Evolutionary conservation across 2,113 vertebrate species (phyloP).

Genomic region (Rhynchomys soricoides): DNA sequence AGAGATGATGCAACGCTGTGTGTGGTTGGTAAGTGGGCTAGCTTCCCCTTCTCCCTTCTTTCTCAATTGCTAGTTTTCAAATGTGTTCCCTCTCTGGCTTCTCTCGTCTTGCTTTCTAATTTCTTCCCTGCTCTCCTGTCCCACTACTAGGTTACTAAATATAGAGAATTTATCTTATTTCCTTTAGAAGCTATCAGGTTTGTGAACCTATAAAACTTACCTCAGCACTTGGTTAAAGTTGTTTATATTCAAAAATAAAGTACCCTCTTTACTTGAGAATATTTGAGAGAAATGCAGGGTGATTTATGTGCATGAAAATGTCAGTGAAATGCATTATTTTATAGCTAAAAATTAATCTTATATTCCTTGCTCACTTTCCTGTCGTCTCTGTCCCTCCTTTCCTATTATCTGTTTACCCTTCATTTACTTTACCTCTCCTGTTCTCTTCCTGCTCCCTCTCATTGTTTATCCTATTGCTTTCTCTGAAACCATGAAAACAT

Average conservation of each 20-base stretch:
- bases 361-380: no score
- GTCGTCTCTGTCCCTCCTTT: no score
- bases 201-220: not conserved
- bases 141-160: not conserved
- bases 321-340: not conserved
- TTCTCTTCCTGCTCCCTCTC: not conserved
- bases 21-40: not conserved
- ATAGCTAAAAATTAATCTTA: not conserved
- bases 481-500: not conserved
- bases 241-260: not conserved
- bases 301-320: not conserved
- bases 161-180: not conserved
- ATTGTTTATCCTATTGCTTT: no score
- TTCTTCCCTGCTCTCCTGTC: not conserved
- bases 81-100: not conserved
- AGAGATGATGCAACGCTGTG: not conserved
- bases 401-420: not conserved
- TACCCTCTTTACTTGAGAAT: not conserved
- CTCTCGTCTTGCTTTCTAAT: not conserved
- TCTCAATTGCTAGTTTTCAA: not conserved
- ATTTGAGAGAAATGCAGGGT: not conserved
- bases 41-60: not conserved
- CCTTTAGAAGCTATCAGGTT: not conserved
- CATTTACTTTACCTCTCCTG: fast-evolving
- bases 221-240: not conserved